Evolutionary conservation across 2,797 vertebrate genomes (phyloP), one percentile per base, ranked within the genome.

Genomic region (Coluber constrictor): DNA sequence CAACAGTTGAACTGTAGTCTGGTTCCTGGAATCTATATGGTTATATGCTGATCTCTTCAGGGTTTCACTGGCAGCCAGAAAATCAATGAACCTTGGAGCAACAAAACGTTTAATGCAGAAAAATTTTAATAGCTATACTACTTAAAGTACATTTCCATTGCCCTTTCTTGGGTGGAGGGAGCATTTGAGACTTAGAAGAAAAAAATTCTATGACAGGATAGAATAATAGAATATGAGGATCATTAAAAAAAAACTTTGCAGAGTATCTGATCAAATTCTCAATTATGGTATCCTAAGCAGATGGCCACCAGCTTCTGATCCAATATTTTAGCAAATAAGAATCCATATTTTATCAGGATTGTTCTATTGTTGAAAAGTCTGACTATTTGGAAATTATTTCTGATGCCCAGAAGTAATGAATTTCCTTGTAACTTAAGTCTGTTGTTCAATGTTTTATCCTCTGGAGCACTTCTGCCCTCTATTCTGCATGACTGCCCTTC

Each of bases 1-100:
- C 0, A 3, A 27, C 61, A 54, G 54, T 5, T 3, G 8, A 0
- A 16, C 57, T 6, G 0, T 51, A 25, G 12, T 3, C 3, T 70
- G 43, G 63, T 91, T 29, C 74, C 37, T 79, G 18, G 37, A 29
- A 57, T 83, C 4, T 57, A 43, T 90, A 51, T 90, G 60, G 27
- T 18, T 88, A 66, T 90, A 57, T 25, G 37, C 51, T 32, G 32
- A 88, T 15, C 51, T 56, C 37, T 27, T 74, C 86, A 88, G 18
- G 29, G 20, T 74, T 90, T 88, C 32, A 70, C 5, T 18, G 91
- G 91, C 74, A 66, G 87, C 60, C 91, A 90, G 16, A 0, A 0
- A 29, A 2, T 54, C 9, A 54, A 23, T 60, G 12, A 51, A 32
- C 25, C 66, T 7, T 59, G 5, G 27, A 66, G 9, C 66, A 83